Evolutionary conservation across 2,888 invertebrate species (phyloP).

Genomic region (Pycnomerus fuliginosus): DNA sequence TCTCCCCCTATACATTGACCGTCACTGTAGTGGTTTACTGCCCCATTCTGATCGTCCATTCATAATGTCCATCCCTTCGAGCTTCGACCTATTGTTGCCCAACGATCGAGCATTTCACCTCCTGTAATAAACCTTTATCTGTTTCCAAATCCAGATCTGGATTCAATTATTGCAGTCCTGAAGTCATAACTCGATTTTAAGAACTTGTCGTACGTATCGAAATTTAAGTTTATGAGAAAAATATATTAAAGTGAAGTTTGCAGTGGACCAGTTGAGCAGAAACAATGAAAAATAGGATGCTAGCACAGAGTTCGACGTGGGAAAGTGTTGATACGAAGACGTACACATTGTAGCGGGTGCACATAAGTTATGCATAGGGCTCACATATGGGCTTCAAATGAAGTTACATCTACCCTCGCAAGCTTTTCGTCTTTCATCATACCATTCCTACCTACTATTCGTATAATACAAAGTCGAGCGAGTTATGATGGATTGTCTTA

Average conservation of each 20-base stretch:
- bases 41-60: conserved; percentile 37
- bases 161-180: conserved; percentile 9
- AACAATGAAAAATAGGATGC: conserved; percentile 7
- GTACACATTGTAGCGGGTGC: conserved; percentile 25
- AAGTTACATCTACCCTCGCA: conserved; percentile 34
- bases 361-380: conserved; percentile 37
- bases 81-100: conserved; percentile 4
- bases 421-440: conserved; percentile 28
- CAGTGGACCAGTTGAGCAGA: conserved; percentile 30
- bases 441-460: too few relatives aligned
- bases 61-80: conserved; percentile 30
- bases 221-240: conserved; percentile 30
- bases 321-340: conserved; percentile 14
- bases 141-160: background rate
- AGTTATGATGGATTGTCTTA: conserved; percentile 34
- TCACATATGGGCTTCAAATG: conserved; percentile 36
- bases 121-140: background rate
- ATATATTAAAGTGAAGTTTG: conserved; percentile 32
- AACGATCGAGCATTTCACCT: background rate
- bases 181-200: conserved; percentile 14
- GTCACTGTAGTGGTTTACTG: conserved; percentile 32
- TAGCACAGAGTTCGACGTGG: conserved; percentile 10
- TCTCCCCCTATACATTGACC: conserved; percentile 27
- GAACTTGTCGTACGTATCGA: conserved; percentile 19
- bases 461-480: conserved; percentile 29